Percentiles rank a stretch among this genome's conserved stretches.
These are phyloP conservation scores for Tenthredo notha DNA, from an alignment of 2,888 invertebrate genomes.

Conservation along the genomic window DNA sequence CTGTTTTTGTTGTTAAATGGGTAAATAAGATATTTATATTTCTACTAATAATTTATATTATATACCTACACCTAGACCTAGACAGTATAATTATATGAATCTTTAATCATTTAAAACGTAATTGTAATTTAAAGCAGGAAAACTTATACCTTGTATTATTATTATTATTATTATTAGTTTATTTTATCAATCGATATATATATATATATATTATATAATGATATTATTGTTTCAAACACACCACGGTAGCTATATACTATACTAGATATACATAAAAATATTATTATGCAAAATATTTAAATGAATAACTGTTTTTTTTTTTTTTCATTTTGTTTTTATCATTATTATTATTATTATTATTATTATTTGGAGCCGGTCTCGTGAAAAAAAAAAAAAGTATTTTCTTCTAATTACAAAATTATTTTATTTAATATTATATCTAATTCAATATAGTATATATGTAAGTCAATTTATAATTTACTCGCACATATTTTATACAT, in stretches of 20 bases:
- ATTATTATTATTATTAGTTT: neutral
- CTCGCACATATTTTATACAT: too few relatives aligned
- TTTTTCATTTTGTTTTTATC: neutral
- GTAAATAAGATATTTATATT: conserved; percentile 40
- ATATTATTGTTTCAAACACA: neutral
- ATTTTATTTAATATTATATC: neutral
- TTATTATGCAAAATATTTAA: too few relatives aligned
- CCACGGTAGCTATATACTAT: too few relatives aligned
- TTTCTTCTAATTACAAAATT: conserved; percentile 8
- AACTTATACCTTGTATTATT: neutral
- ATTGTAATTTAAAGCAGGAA: neutral
- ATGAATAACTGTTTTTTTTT: too few relatives aligned
- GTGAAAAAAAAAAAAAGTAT: neutral
- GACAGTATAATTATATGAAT: neutral
- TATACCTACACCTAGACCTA: conserved; percentile 55
- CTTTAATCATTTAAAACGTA: neutral
- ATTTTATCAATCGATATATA: neutral
- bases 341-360: neutral
- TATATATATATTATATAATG: neutral
- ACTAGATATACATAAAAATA: neutral
- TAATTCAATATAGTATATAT: too few relatives aligned
- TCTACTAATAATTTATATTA: conserved; percentile 37
- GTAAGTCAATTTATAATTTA: neutral
- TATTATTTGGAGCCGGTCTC: conserved; percentile 47
- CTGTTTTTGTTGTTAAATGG: neutral